Base-by-base conservation (phyloP, 2,113 vertebrate genomes). In the Varanus komodoensis region DNA sequence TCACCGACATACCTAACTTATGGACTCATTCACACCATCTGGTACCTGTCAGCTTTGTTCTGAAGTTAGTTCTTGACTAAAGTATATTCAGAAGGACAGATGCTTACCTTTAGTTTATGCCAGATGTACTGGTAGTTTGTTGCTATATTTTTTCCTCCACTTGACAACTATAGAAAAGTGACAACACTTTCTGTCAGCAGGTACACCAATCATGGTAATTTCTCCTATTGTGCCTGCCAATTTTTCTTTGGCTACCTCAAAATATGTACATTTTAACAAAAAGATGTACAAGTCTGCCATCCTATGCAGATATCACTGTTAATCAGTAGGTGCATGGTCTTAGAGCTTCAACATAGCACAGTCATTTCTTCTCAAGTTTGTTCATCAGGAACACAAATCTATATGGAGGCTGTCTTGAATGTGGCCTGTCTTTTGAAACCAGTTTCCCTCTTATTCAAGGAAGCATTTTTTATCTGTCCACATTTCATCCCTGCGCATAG, bases 51-150 rank as follows among this genome's bases (percentile, higher is more conserved):
- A 95, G 78, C 54, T 90, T 83, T 90, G 94, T 89, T 91, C 89
- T 14, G 74, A 88, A 89, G 88, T 71, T 92, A 91, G 67, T 95
- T 91, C 93, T 87, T 85, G 34, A 78, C 74, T 74, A 92, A 86
- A 9, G 67, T 75, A 69, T 85, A 93, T 88, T 86, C 0, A 21
- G 87, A 89, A 92, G 89, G 86, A 93, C 0, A 52, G 87, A 91
- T 94, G 80, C 88, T 94, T 92, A 93, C n/a, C 80, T 92, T 93
- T 73, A 91, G 73, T 92, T 94, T 89, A 82, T 78, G 89, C 92
- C 92, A 95, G 92, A 92, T 94, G 92, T 93, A 87, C 92, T 94
- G 91, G 92, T 78, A 93, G 90, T 74, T 94, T 91, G 88, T 87
- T 67, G 85, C 87, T 93, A 25, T 48, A 4, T 92, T 95, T 95